Evolutionary conservation across 2,888 invertebrate genomes (phyloP).

Genomic region (Leptopilina syphax): DNA sequence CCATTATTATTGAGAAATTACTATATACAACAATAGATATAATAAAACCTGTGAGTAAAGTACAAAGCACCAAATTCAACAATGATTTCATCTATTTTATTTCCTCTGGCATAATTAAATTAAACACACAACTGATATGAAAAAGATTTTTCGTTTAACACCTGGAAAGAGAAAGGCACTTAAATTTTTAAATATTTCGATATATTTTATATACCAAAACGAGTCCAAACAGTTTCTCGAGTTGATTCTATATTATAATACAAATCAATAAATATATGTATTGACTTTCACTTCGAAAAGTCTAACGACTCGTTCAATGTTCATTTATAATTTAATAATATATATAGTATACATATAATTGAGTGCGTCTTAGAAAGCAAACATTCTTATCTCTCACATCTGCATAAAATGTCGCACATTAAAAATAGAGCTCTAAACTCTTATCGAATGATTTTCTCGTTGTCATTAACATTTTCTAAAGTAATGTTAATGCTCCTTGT

Average conservation of each 20-base stretch:
- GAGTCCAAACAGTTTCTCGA: background rate
- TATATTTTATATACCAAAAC: background rate
- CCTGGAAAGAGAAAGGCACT: too few species aligned
- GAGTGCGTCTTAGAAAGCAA: slow-evolving; percentile 30
- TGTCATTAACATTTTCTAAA: slow-evolving; percentile 30
- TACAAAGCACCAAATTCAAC: too few species aligned
- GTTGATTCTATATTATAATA: slow-evolving; percentile 3
- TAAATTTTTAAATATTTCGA: too few species aligned
- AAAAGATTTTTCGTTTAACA: too few species aligned
- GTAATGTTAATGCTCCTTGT: slow-evolving; percentile 12
- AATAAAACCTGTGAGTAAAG: too few species aligned
- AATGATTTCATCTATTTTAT: too few species aligned
- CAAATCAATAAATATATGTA: slow-evolving; percentile 10
- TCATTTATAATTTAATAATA: slow-evolving; percentile 21
- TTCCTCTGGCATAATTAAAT: too few species aligned
- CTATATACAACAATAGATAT: too few species aligned
- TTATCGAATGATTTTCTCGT: slow-evolving; percentile 38
- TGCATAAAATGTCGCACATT: slow-evolving; percentile 21
- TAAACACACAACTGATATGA: too few species aligned
- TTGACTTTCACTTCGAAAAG: slow-evolving; percentile 12
- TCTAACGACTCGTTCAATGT: slow-evolving; percentile 22
- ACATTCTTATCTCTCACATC: slow-evolving; percentile 35
- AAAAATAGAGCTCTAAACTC: slow-evolving; percentile 22
- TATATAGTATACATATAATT: background rate
- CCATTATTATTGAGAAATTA: too few species aligned